Evolutionary conservation across 2,797 vertebrate genomes (phyloP).

Genomic region (Sebastes cheni): DNA sequence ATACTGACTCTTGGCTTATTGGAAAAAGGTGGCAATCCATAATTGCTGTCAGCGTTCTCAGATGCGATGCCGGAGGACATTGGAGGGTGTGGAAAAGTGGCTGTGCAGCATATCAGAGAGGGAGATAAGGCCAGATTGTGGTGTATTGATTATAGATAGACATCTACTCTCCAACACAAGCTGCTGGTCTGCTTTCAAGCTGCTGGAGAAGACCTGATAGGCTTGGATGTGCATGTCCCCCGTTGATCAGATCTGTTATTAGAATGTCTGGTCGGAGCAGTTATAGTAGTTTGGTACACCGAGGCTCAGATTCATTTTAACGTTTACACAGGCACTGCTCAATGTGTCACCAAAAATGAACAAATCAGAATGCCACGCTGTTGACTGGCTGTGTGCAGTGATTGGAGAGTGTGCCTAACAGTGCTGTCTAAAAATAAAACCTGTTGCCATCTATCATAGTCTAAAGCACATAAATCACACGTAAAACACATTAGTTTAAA

Average conservation of each 20-base stretch:
- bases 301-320: slow-evolving; percentile 36
- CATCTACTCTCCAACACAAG: slow-evolving; percentile 73
- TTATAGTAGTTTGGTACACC: slow-evolving; percentile 11
- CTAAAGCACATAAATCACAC: background rate
- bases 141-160: slow-evolving; percentile 79
- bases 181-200: slow-evolving; percentile 52
- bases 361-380: slow-evolving; percentile 7
- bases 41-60: slow-evolving; percentile 65
- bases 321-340: background rate
- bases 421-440: background rate
- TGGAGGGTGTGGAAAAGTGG: slow-evolving; percentile 68
- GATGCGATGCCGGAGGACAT: slow-evolving; percentile 59
- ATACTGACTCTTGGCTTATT: slow-evolving; percentile 57
- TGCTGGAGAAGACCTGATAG: slow-evolving; percentile 48
- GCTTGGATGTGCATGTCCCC: slow-evolving; percentile 49
- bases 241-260: slow-evolving; percentile 62
- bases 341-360: slow-evolving; percentile 5
- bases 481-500: background rate
- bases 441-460: background rate
- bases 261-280: slow-evolving; percentile 40
- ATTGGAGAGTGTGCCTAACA: background rate
- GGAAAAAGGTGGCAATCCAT: slow-evolving; percentile 68
- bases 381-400: background rate
- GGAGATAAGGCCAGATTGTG: slow-evolving; percentile 77
- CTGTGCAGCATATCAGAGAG: slow-evolving; percentile 70